phyloP scores from a whole-genome alignment of 2,113 vertebrate genomes.

The Proteles cristata region DNA sequence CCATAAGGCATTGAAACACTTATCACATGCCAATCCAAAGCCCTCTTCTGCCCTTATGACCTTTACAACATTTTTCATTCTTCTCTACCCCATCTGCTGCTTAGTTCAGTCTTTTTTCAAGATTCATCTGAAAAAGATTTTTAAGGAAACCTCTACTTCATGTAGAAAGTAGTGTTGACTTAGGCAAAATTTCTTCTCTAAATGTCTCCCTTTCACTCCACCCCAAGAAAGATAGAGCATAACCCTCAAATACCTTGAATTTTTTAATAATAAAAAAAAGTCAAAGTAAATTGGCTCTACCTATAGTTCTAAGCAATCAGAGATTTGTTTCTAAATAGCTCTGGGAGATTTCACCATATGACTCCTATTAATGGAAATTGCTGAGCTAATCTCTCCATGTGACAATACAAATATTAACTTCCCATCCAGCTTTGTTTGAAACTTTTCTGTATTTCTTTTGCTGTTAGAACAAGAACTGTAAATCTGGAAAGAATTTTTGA shows the following conservation, averaged over 20 bases:
- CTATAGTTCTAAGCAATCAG: slow-evolving; percentile 65
- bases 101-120: neutral
- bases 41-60: neutral
- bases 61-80: neutral
- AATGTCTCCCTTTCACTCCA: neutral
- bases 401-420: slow-evolving; percentile 74
- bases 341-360: slow-evolving; percentile 69
- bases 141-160: neutral
- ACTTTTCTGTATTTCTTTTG: slow-evolving; percentile 60
- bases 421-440: slow-evolving; percentile 60
- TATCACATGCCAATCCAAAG: neutral
- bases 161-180: neutral
- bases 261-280: neutral
- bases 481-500: slow-evolving; percentile 73
- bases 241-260: slow-evolving; percentile 16
- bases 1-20: neutral
- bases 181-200: neutral
- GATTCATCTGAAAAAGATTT: slow-evolving; percentile 11
- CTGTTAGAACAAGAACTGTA: slow-evolving; percentile 60
- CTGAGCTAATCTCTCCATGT: slow-evolving; percentile 68
- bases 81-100: neutral
- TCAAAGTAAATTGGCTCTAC: slow-evolving; percentile 52
- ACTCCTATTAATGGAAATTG: slow-evolving; percentile 76
- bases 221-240: neutral
- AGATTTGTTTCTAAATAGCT: slow-evolving; percentile 70